A percentile compares a stretch with the other conserved stretches of the same genome.
These are phyloP conservation scores for Drosophila eohydei DNA, from an alignment of 2,888 invertebrate genomes.

Conservation along the genomic window DNA sequence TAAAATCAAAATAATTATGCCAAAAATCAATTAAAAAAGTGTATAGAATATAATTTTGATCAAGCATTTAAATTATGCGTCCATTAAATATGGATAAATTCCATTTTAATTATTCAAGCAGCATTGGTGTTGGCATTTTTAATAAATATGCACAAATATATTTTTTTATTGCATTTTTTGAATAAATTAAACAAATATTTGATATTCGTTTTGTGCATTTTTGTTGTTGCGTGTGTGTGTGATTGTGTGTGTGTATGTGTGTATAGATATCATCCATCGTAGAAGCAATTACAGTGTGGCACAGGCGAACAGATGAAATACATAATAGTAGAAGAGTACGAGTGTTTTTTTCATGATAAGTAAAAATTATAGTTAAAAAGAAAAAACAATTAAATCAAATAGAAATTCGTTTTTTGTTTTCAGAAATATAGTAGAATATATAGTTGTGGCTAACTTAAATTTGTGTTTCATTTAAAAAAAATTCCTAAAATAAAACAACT, in stretches of 20 bases:
- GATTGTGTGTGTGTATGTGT: constrained; percentile 38
- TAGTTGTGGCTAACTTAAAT: constrained; percentile 4
- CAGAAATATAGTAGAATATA: constrained; percentile 22
- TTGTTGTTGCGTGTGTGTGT: constrained; percentile 34
- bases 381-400: constrained; percentile 48
- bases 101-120: constrained; percentile 69
- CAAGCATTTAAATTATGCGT: constrained; percentile 68
- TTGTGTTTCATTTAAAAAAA: not conserved
- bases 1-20: constrained; percentile 23
- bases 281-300: constrained; percentile 81
- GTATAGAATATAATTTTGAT: constrained; percentile 48
- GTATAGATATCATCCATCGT: constrained; percentile 83
- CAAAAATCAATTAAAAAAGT: constrained; percentile 41
- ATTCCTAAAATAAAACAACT: constrained; percentile 9
- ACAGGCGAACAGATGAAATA: constrained; percentile 85
- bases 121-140: constrained; percentile 62
- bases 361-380: constrained; percentile 51
- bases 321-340: constrained; percentile 81
- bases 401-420: constrained; percentile 30
- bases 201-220: constrained; percentile 4
- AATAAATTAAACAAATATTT: constrained; percentile 32
- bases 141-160: constrained; percentile 41
- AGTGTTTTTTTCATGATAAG: constrained; percentile 67
- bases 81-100: constrained; percentile 62
- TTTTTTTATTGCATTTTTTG: constrained; percentile 31